Conservation (phyloP, 2,113 vertebrate genomes). For the Dolichallabes microphthalmus region DNA sequence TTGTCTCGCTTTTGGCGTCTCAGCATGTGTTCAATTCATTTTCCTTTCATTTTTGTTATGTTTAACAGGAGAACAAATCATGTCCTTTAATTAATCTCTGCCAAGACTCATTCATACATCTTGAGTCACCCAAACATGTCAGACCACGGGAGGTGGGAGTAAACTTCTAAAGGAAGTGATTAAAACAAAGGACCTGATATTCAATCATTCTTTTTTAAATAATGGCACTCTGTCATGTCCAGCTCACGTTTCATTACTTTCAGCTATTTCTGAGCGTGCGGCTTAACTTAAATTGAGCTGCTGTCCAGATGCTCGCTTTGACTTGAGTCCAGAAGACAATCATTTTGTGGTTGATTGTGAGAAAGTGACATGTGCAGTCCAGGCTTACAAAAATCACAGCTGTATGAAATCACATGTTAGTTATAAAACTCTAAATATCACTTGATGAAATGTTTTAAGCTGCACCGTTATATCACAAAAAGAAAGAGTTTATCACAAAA, state of each 20-base stretch:
- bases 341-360: neutral
- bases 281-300: neutral
- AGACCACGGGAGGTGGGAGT: slow-evolving; percentile 21
- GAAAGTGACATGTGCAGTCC: neutral
- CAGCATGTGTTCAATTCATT: neutral
- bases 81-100: slow-evolving; percentile 22
- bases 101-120: slow-evolving; percentile 10
- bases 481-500: too few relatives aligned
- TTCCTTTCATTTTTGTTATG: slow-evolving; percentile 46
- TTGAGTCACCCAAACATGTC: slow-evolving; percentile 25
- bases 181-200: neutral
- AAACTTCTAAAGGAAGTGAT: slow-evolving; percentile 4
- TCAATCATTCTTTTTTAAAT: slow-evolving; percentile 18
- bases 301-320: neutral
- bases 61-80: slow-evolving; percentile 36
- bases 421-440: neutral
- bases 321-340: neutral
- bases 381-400: neutral
- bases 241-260: neutral
- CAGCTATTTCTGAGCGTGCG: neutral
- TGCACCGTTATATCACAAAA: too few relatives aligned
- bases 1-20: too few relatives aligned
- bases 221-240: slow-evolving; percentile 18
- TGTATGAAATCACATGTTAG: neutral
- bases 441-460: neutral